Percentiles rank a stretch among this genome's conserved stretches.
These are phyloP conservation scores for Bradysia coprophila DNA, from an alignment of 1,140 invertebrate species.

Conservation along the genomic window DNA sequence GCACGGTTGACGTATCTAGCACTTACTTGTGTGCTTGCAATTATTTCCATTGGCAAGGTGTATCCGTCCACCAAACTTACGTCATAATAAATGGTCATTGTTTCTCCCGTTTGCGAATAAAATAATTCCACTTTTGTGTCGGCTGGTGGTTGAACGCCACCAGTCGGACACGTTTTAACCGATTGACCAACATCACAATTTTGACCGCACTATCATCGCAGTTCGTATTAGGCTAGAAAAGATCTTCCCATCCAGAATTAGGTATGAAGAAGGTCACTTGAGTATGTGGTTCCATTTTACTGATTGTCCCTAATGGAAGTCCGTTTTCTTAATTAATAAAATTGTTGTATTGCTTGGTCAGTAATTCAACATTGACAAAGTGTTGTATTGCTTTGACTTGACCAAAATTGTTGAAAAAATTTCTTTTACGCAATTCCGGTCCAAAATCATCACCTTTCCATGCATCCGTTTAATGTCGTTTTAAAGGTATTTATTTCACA, in stretches of 20 bases:
- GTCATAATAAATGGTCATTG: background rate
- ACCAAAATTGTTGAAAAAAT: too few species aligned
- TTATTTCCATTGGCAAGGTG: background rate
- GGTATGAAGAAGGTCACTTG: too few species aligned
- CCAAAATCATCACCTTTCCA: too few species aligned
- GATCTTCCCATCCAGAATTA: background rate
- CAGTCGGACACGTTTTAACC: background rate
- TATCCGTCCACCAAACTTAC: background rate
- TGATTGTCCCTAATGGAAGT: too few species aligned
- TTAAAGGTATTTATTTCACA: too few species aligned
- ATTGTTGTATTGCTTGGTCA: too few species aligned
- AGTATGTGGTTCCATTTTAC: too few species aligned
- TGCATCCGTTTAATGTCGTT: too few species aligned
- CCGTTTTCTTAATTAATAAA: too few species aligned
- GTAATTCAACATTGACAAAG: too few species aligned
- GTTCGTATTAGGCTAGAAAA: background rate
- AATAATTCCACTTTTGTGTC: background rate
- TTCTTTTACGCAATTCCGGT: too few species aligned
- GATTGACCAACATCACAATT: conserved; percentile 1
- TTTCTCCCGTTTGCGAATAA: background rate
- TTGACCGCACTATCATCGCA: background rate
- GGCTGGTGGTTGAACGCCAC: background rate
- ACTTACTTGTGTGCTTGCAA: background rate
- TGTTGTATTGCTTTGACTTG: too few species aligned
- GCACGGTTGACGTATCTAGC: background rate